phyloP scores from a whole-genome alignment of 2,888 invertebrate species.

The Mythimna lalbum region DNA sequence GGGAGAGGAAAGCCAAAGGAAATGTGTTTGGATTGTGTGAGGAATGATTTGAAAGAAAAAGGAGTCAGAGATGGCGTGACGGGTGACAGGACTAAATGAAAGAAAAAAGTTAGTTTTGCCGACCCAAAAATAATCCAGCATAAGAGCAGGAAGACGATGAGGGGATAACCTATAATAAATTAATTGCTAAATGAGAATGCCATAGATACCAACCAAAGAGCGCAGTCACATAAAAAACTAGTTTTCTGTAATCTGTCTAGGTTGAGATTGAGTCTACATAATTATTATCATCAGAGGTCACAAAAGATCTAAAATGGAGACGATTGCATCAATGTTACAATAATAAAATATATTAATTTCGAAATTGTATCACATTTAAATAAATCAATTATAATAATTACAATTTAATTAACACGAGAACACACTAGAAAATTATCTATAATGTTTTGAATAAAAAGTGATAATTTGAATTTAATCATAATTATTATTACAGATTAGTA shows the following conservation, averaged over 20 bases:
- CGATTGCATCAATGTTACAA: conserved; percentile 10
- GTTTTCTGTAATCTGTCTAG: background rate
- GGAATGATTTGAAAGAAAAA: no score
- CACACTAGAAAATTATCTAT: background rate
- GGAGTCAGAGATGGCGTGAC: no score
- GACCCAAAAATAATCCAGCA: no score
- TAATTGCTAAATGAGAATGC: background rate
- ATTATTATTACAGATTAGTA: background rate
- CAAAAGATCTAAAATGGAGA: background rate
- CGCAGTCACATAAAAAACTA: background rate
- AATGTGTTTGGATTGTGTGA: no score
- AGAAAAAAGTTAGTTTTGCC: no score
- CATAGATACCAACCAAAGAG: background rate
- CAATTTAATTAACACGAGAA: background rate
- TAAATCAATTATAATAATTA: conserved; percentile 8
- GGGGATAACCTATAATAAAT: no score
- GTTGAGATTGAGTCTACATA: background rate
- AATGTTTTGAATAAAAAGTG: background rate
- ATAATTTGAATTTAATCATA: conserved; percentile 11
- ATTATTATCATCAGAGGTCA: conserved; percentile 17
- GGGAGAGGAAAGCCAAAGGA: no score
- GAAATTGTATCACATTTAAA: conserved; percentile 34
- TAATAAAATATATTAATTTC: conserved; percentile 21
- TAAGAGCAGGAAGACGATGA: no score
- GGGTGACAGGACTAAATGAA: no score